Evolutionary conservation across 2,113 vertebrate genomes (phyloP).

Genomic region (Eolophus roseicapilla): DNA sequence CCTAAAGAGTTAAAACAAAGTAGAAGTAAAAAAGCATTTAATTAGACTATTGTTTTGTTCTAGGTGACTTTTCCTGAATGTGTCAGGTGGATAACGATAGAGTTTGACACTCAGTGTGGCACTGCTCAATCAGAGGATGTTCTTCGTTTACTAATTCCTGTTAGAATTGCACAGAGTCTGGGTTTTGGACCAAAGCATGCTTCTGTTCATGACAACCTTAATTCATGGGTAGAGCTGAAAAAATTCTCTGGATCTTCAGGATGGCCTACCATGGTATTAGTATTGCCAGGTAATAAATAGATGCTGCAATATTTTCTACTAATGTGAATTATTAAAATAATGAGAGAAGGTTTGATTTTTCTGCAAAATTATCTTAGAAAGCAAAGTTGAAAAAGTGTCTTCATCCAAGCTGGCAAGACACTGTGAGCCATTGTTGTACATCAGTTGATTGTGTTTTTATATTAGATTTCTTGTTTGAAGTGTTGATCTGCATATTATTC

Average conservation of each 20-base stretch:
- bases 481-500: neutral
- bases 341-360: neutral
- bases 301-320: neutral
- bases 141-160: slow-evolving; percentile 91
- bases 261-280: slow-evolving; percentile 93
- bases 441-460: neutral
- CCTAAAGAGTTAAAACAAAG: neutral
- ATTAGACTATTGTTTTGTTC: neutral
- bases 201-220: slow-evolving; percentile 91
- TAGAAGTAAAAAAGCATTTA: neutral
- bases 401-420: neutral
- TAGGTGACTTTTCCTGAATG: slow-evolving; percentile 98
- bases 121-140: slow-evolving; percentile 97
- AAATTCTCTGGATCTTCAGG: slow-evolving; percentile 94
- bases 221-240: slow-evolving; percentile 96
- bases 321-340: neutral
- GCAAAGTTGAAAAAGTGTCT: neutral
- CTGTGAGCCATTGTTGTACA: neutral
- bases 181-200: slow-evolving; percentile 84
- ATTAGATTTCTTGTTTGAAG: neutral
- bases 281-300: slow-evolving; percentile 85
- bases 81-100: slow-evolving; percentile 94
- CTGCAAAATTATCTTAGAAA: neutral
- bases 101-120: slow-evolving; percentile 95
- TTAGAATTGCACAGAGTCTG: slow-evolving; percentile 85